Base-by-base conservation (phyloP, 2,888 invertebrate genomes). In the Synergus japonicus region DNA sequence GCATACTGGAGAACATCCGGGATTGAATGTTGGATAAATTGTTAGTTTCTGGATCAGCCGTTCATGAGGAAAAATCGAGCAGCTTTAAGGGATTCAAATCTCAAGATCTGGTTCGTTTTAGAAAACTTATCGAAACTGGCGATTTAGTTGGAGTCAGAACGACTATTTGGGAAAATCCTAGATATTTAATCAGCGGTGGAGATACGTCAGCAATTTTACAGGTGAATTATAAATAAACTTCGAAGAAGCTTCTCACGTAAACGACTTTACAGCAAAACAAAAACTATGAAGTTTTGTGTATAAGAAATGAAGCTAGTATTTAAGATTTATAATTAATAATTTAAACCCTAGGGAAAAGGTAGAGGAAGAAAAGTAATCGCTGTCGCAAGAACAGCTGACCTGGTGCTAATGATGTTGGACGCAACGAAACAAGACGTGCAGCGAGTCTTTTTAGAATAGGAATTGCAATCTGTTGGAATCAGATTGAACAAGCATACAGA, bases 361-460 rank as follows among this genome's bases (percentile, higher is more conserved):
- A 94, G 98, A 93, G 98, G 98, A 84, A 93, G 97, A 87, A 97
- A 98, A 94, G 96, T 99, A 12, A 99, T 99, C 92, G 99, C 99
- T 15, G 99, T 99, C 10, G 99, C 99, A 0, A 94, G 99, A 88
- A 99, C 99, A 4, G 98, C 99, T n/a, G 99, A 99, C 93, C 93
- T 99, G 87, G 98, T 99, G 58, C 94, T 99, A 44, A 99, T 99
- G 97, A 99, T 99, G 99, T 93, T 99, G 91, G 99, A 99, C 91
- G 99, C 99, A 0, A 98, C 98, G 0, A 99, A 99, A 93, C 98
- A 98, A 78, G 98, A 99, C 90, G 97, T 98, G 64, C 99, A 99
- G 92, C 95, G 97, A 82, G 95, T 96, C 83, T 93, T 99, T 79
- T 93, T 99, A 44, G 99, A 99, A 92, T 96, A 95, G 83, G 99